Percentiles rank a stretch among this genome's conserved stretches.
Evolutionary conservation across 1,140 invertebrate species (phyloP).

Genomic region (Lerema accius): DNA sequence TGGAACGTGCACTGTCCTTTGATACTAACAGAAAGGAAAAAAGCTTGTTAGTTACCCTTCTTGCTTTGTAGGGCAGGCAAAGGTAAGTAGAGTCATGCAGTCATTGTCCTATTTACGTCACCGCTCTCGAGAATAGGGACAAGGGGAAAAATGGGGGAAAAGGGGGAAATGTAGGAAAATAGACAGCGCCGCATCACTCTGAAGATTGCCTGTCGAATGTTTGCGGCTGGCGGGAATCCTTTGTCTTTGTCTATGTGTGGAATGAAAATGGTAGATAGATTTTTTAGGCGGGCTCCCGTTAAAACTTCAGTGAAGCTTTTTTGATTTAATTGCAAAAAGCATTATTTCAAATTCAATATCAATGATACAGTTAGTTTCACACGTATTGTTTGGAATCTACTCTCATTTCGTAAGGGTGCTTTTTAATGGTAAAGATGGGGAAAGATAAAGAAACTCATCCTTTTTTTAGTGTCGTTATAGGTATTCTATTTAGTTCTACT

Average conservation of each 20-base stretch:
- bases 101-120: neutral
- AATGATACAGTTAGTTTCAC: too few species aligned
- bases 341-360: too few species aligned
- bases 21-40: neutral
- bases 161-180: neutral
- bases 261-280: neutral
- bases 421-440: too few species aligned
- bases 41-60: neutral
- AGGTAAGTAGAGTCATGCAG: neutral
- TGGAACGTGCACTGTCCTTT: neutral
- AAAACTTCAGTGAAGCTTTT: neutral
- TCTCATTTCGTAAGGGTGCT: too few species aligned
- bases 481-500: too few species aligned
- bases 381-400: too few species aligned
- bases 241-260: neutral
- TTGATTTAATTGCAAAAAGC: too few species aligned
- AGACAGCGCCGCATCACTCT: neutral
- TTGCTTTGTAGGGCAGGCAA: neutral
- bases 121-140: neutral
- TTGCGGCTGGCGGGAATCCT: neutral
- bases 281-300: neutral
- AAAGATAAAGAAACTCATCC: too few species aligned
- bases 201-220: neutral
- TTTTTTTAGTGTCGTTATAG: too few species aligned
- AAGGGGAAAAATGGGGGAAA: neutral